Evolutionary conservation across 2,113 vertebrate species (phyloP).

Genomic region (Oreotrochilus melanogaster): DNA sequence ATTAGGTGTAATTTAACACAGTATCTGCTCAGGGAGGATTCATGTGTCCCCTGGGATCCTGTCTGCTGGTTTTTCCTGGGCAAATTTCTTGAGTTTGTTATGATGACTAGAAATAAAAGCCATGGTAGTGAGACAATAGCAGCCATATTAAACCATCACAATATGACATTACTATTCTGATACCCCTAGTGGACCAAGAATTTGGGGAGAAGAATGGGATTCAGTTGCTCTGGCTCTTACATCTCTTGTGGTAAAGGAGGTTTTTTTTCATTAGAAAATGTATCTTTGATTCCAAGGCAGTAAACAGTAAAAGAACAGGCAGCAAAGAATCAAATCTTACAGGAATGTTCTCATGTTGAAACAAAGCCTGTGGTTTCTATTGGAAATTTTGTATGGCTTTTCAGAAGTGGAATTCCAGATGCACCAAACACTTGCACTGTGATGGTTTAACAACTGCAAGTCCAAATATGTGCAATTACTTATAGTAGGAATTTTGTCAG

Average conservation of each 20-base stretch:
- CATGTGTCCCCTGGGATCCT: not conserved
- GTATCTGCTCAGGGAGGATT: not conserved
- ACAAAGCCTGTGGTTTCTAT: not conserved
- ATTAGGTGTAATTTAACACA: not conserved
- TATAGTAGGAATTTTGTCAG: slow-evolving; percentile 26
- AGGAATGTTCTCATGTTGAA: not conserved
- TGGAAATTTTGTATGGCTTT: slow-evolving; percentile 19
- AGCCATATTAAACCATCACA: not conserved
- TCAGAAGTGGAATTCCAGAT: not conserved
- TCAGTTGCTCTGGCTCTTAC: not conserved
- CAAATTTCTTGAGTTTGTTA: not conserved
- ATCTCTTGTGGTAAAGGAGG: not conserved
- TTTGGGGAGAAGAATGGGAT: not conserved
- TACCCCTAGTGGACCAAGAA: not conserved
- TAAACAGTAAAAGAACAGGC: slow-evolving; percentile 18
- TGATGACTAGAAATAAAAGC: not conserved
- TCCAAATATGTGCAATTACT: slow-evolving; percentile 22
- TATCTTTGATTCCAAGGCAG: slow-evolving; percentile 21
- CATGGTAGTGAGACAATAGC: not conserved
- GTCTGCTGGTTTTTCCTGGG: not conserved
- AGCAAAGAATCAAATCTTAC: not conserved
- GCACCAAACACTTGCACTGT: not conserved
- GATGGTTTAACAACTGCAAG: slow-evolving; percentile 42
- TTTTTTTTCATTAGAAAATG: slow-evolving; percentile 30
- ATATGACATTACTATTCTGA: not conserved